Conservation (phyloP, 1,140 invertebrate species). For the Drosophila dunni region DNA sequence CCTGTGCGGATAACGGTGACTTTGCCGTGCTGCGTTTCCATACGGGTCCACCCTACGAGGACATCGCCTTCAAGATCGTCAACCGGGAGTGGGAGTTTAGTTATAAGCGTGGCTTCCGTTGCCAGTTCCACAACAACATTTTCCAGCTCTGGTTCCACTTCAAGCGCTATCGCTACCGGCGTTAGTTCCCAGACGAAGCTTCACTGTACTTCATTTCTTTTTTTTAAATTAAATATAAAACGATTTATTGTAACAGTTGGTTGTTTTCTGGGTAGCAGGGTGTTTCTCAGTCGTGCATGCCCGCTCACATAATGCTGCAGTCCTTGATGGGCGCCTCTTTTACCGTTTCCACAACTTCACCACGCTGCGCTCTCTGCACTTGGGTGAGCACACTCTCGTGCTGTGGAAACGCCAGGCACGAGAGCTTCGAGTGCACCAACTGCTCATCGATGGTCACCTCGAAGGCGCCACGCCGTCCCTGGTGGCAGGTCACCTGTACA, state of each 20-base stretch:
- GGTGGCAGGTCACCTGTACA: slow-evolving; percentile 63
- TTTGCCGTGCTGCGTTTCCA: slow-evolving; percentile 98
- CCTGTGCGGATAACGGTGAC: slow-evolving; percentile 96
- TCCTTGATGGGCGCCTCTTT: slow-evolving; percentile 85
- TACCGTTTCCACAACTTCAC: slow-evolving; percentile 81
- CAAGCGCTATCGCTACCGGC: slow-evolving; percentile 97
- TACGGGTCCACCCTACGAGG: slow-evolving; percentile 99
- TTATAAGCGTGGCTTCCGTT: slow-evolving; percentile 98
- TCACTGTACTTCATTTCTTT: background rate
- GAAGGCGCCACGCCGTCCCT: slow-evolving; percentile 86
- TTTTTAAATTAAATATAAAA: background rate
- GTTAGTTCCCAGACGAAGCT: slow-evolving; percentile 86
- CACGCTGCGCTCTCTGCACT: slow-evolving; percentile 84
- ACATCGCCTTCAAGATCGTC: slow-evolving; percentile 99
- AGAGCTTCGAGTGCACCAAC: slow-evolving; percentile 87
- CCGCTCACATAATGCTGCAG: slow-evolving; percentile 77
- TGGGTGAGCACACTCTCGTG: slow-evolving; percentile 86
- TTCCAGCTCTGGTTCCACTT: slow-evolving; percentile 99
- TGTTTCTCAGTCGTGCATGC: background rate
- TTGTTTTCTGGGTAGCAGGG: background rate
- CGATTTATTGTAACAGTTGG: background rate
- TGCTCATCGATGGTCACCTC: slow-evolving; percentile 87
- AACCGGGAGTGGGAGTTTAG: slow-evolving; percentile 99
- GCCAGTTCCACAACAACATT: slow-evolving; percentile 99
- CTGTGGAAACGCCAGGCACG: slow-evolving; percentile 86